Conservation (phyloP, 1,140 invertebrate genomes). For the Subanguina moxae region DNA sequence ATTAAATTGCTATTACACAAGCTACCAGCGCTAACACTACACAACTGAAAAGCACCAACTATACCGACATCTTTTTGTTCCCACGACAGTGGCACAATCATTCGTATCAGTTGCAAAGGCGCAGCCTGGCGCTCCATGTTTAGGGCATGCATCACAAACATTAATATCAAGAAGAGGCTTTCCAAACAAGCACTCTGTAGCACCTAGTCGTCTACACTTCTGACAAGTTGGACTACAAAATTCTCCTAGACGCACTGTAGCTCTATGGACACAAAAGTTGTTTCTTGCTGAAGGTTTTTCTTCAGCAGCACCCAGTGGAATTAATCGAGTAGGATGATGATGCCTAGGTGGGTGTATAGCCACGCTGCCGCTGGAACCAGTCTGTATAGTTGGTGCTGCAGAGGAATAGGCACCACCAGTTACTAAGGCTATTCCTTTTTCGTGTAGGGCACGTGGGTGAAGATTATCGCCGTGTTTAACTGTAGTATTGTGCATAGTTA, state of each 20-base stretch:
- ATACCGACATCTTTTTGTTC: conserved; percentile 22
- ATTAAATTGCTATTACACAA: too few species aligned
- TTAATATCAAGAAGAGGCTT: conserved; percentile 24
- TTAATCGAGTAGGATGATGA: neutral
- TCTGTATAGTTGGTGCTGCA: too few species aligned
- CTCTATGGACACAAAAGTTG: conserved; percentile 14
- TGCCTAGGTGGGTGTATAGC: conserved; percentile 27
- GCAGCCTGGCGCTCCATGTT: conserved; percentile 40
- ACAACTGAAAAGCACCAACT: too few species aligned
- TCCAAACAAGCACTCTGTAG: conserved; percentile 44
- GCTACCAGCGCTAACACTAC: too few species aligned
- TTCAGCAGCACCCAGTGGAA: neutral
- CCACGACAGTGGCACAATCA: conserved; percentile 11
- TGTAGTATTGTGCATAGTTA: neutral
- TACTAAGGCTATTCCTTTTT: neutral
- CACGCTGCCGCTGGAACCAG: neutral
- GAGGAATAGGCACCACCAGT: neutral
- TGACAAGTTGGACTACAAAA: conserved; percentile 43
- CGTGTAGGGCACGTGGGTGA: neutral
- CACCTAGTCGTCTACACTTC: conserved; percentile 41
- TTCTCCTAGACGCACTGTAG: conserved; percentile 30
- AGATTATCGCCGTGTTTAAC: neutral
- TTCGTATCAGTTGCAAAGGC: conserved; percentile 12
- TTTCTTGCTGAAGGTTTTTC: neutral
- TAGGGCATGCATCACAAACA: conserved; percentile 38